Evolutionary conservation across 2,797 vertebrate species (phyloP).

Genomic region (Parauchenoglanis punctatus): DNA sequence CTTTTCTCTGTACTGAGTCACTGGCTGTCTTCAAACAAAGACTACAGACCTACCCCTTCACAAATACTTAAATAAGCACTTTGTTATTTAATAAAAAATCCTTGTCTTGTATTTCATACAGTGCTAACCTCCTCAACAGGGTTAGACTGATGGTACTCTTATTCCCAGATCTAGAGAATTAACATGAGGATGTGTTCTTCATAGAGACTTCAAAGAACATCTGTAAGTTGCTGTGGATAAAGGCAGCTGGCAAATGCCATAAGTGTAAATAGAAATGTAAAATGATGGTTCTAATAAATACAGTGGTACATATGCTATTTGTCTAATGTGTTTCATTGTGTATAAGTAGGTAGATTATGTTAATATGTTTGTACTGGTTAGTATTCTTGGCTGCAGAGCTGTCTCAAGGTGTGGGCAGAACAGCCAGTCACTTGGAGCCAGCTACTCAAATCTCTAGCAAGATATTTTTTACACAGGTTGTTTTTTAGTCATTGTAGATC

Average conservation of each 20-base stretch:
- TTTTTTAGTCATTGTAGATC: background rate
- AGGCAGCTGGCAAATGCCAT: background rate
- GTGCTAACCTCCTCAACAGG: background rate
- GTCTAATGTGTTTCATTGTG: background rate
- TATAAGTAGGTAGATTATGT: no score
- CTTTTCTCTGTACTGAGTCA: background rate
- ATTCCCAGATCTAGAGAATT: background rate
- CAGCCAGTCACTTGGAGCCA: background rate
- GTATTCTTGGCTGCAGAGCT: no score
- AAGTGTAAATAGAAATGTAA: background rate
- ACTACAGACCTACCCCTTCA: background rate
- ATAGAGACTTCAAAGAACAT: background rate
- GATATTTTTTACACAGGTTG: background rate
- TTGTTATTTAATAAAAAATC: background rate
- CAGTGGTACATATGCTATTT: background rate
- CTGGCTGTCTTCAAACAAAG: background rate
- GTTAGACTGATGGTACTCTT: background rate
- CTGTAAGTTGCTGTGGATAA: background rate
- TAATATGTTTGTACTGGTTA: no score
- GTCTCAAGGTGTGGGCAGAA: background rate
- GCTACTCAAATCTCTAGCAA: background rate
- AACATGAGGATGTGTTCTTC: background rate
- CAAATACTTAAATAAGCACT: background rate
- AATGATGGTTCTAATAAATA: background rate
- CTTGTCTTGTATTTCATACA: no score